phyloP scores from a whole-genome alignment of 1,140 invertebrate genomes.

The Onthophagus taurus region DNA sequence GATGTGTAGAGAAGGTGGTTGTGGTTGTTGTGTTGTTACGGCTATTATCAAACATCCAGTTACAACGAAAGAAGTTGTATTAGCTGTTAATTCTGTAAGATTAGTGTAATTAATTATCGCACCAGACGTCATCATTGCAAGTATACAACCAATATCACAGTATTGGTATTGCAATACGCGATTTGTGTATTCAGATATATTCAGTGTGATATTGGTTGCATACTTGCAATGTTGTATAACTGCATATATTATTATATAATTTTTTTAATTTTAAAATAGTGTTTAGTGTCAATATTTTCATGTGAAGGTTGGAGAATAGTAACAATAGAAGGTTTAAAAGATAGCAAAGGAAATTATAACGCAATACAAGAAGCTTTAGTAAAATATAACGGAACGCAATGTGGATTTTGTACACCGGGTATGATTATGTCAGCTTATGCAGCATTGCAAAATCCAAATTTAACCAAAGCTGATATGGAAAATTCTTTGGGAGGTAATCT shows the following conservation, averaged over 20 bases:
- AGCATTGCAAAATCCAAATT: slow-evolving; percentile 38
- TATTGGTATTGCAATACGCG: too few relatives aligned
- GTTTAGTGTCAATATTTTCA: slow-evolving; percentile 57
- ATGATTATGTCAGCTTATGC: slow-evolving; percentile 83
- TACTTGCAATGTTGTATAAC: too few relatives aligned
- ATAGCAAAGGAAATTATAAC: too few relatives aligned
- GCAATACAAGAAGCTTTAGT: slow-evolving; percentile 57
- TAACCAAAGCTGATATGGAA: slow-evolving; percentile 44
- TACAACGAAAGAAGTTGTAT: slow-evolving; percentile 42
- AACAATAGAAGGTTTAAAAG: slow-evolving; percentile 70
- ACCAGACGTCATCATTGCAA: too few relatives aligned
- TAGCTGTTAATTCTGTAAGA: slow-evolving; percentile 67
- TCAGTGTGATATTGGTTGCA: too few relatives aligned
- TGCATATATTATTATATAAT: too few relatives aligned
- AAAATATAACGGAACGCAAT: slow-evolving; percentile 66
- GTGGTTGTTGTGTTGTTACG: slow-evolving; percentile 68
- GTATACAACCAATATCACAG: too few relatives aligned
- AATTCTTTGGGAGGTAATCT: slow-evolving; percentile 39
- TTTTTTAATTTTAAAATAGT: too few relatives aligned
- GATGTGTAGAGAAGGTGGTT: slow-evolving; percentile 77
- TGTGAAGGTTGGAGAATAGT: slow-evolving; percentile 67
- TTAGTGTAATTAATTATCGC: too few relatives aligned
- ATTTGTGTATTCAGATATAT: too few relatives aligned
- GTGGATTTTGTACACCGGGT: slow-evolving; percentile 73
- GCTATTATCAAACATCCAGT: slow-evolving; percentile 45